Percentiles rank a stretch among this genome's conserved stretches.
Conservation (phyloP, 2,113 vertebrate species). For the Chinchilla lanigera region DNA sequence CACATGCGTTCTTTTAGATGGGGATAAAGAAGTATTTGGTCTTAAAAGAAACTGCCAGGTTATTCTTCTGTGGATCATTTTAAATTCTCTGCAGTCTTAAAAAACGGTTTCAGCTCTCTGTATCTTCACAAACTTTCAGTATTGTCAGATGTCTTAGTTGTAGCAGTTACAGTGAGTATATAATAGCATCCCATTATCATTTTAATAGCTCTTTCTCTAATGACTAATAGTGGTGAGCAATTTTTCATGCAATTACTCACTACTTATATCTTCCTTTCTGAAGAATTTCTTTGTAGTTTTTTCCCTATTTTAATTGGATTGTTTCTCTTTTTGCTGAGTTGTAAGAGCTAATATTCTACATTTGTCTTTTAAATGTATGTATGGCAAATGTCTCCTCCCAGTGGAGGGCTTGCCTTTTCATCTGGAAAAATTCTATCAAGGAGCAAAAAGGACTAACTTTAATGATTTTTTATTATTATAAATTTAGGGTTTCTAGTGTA, state of each 20-base stretch:
- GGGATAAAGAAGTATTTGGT: constrained; percentile 1
- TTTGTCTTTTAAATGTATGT: not conserved
- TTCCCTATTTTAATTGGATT: not conserved
- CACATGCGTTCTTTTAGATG: not conserved
- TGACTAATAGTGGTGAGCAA: not conserved
- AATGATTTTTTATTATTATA: not conserved
- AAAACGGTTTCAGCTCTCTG: not conserved
- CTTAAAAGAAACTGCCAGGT: not conserved
- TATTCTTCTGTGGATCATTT: not conserved
- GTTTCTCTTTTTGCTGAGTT: not conserved
- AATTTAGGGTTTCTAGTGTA: not conserved
- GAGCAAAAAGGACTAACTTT: not conserved
- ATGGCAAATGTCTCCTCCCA: not conserved
- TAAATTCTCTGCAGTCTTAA: not conserved
- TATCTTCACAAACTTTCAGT: not conserved
- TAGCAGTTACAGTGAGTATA: not conserved
- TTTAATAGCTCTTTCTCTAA: not conserved
- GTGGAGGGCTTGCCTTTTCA: not conserved
- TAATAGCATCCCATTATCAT: not conserved
- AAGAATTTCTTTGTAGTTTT: not conserved
- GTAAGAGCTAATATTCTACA: not conserved
- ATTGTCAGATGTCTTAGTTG: not conserved
- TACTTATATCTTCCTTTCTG: not conserved
- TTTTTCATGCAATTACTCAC: not conserved
- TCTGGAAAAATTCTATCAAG: not conserved